Base-by-base conservation (phyloP, 2,797 vertebrate genomes). In the Epinephelus malabaricus region DNA sequence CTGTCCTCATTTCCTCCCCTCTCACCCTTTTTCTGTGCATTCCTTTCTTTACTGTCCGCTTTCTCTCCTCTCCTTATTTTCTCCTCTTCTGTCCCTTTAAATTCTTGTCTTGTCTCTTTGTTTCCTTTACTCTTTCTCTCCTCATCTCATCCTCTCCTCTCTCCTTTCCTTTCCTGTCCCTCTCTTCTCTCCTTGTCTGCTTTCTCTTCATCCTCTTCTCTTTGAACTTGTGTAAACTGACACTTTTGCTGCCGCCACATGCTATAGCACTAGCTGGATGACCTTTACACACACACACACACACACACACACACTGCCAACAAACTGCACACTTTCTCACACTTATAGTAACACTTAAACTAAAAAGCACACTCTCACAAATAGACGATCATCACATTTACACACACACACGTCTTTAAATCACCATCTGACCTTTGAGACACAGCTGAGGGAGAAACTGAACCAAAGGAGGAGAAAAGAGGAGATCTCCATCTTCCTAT, bases 261-360 rank as follows among this genome's bases (percentile, higher is more conserved):
- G 68, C 19, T 6, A 53, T 43, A 40, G 9, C 3, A 21, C 56
- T 58, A 8, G 61, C 53, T 47, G 47, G 18, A 49, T 78, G 83
- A 82, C 83, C 79, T 78, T 78, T 75, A 61, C 54, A 34, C 46
- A 46, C 34, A 73, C 71, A 47, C 50, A 65, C 49, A 43, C 49
- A 53, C 6, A 34, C 6, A 61, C 62, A 34, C 46, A 46, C 21
- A 73, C 71, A 49, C 40, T 34, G 7, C 30, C 6, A 34, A 65
- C 49, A 43, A 34, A 6, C 30, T 34, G 30, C 49, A 54, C 58
- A 64, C 65, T 45, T 74, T 64, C 71, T 63, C 78, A 79, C 50
- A 9, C 67, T 45, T 47, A 21, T 12, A 10, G 30, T n/a, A 17
- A 49, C 58, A 56, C 64, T 38, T 27, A 2, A 67, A 55, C 47